Evolutionary conservation across 2,113 vertebrate species (phyloP).

Genomic region (Natator depressus): DNA sequence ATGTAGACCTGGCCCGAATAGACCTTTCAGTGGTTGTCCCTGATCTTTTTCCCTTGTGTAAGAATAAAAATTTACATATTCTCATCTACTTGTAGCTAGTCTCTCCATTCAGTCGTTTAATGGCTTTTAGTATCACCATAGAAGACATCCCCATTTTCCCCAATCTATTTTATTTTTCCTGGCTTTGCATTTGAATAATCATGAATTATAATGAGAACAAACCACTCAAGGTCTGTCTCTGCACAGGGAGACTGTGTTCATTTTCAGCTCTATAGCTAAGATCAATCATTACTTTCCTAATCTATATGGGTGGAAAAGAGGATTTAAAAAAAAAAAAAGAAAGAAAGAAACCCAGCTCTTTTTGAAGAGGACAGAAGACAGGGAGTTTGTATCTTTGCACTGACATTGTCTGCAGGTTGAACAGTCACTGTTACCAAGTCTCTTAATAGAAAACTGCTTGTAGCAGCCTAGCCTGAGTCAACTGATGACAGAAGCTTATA

Average conservation of each 20-base stretch:
- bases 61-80: not conserved
- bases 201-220: not conserved
- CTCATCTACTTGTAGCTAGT: not conserved
- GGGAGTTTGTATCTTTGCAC: not conserved
- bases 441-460: rapidly evolving
- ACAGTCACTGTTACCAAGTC: not conserved
- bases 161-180: not conserved
- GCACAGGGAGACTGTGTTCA: rapidly evolving
- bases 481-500: not conserved
- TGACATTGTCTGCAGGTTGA: not conserved
- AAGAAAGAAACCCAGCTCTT: not conserved
- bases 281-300: not conserved
- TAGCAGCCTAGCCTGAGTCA: not conserved
- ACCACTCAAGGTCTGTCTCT: not conserved
- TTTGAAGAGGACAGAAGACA: not conserved
- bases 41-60: not conserved
- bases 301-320: rapidly evolving
- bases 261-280: not conserved
- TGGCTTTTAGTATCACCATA: not conserved
- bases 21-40: not conserved
- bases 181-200: not conserved
- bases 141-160: not conserved
- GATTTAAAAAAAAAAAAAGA: not conserved
- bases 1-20: not conserved
- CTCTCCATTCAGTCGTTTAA: not conserved